Conservation (phyloP, 2,113 vertebrate genomes). For the Mixornis gularis region DNA sequence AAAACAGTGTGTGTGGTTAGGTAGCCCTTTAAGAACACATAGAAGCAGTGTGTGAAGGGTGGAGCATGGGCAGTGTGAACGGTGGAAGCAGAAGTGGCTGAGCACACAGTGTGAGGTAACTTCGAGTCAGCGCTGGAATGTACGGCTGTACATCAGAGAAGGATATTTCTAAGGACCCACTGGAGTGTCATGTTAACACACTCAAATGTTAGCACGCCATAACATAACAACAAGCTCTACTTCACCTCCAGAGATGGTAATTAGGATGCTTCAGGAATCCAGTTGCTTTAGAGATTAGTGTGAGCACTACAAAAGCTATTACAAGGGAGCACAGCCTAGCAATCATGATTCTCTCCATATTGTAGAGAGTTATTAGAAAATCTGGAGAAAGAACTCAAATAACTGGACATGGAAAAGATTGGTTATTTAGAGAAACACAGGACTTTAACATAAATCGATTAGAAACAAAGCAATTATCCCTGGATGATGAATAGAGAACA, state of each 20-base stretch:
- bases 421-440: conserved; percentile 45
- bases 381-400: conserved; percentile 51
- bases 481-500: conserved; percentile 40
- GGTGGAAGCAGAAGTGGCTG: conserved; percentile 39
- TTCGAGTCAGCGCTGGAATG: background rate
- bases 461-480: conserved; percentile 23
- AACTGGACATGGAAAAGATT: background rate
- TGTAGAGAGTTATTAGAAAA: conserved; percentile 40
- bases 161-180: background rate
- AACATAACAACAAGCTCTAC: conserved; percentile 44
- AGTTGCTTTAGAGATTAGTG: conserved; percentile 23
- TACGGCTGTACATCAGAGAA: background rate
- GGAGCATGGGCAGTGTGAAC: background rate
- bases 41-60: background rate
- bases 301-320: conserved; percentile 34
- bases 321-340: conserved; percentile 62
- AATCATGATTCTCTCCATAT: conserved; percentile 69
- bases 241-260: conserved; percentile 57
- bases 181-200: conserved; percentile 23
- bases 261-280: conserved; percentile 30
- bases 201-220: conserved; percentile 1
- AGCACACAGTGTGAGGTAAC: background rate
- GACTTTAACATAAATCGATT: conserved; percentile 1
- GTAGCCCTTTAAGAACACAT: background rate
- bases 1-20: background rate